These are phyloP conservation scores for Typhlichthys subterraneus DNA, from an alignment of 2,797 vertebrate species.

Conservation along the genomic window DNA sequence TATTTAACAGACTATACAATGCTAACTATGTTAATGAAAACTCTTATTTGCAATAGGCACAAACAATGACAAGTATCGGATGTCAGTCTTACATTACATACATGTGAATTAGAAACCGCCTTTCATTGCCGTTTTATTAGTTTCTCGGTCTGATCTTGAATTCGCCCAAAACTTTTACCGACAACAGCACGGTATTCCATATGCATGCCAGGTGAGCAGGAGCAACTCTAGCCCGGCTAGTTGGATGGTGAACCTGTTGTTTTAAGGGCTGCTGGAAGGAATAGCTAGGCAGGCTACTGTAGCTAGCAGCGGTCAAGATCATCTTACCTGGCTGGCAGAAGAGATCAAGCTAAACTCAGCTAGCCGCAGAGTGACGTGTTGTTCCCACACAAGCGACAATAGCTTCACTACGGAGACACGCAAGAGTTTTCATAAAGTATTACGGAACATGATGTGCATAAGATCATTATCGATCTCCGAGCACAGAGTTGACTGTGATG, in stretches of 20 bases:
- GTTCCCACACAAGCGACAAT: not conserved
- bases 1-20: too few relatives aligned
- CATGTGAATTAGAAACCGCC: too few relatives aligned
- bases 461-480: slow-evolving; percentile 5
- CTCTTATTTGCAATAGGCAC: too few relatives aligned
- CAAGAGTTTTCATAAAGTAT: not conserved
- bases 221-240: too few relatives aligned
- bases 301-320: not conserved
- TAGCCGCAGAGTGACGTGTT: not conserved
- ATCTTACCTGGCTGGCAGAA: slow-evolving; percentile 1
- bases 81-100: too few relatives aligned
- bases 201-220: too few relatives aligned
- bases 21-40: too few relatives aligned
- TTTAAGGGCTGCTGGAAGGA: not conserved
- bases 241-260: not conserved
- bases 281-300: not conserved
- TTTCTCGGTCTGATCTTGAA: too few relatives aligned
- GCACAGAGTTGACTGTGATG: not conserved
- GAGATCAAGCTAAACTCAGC: not conserved
- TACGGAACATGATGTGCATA: slow-evolving; percentile 8
- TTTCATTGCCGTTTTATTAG: too few relatives aligned
- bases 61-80: too few relatives aligned
- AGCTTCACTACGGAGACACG: not conserved
- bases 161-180: too few relatives aligned
- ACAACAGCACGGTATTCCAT: too few relatives aligned